Conservation (phyloP, 2,113 vertebrate genomes). For the Mugil cephalus region DNA sequence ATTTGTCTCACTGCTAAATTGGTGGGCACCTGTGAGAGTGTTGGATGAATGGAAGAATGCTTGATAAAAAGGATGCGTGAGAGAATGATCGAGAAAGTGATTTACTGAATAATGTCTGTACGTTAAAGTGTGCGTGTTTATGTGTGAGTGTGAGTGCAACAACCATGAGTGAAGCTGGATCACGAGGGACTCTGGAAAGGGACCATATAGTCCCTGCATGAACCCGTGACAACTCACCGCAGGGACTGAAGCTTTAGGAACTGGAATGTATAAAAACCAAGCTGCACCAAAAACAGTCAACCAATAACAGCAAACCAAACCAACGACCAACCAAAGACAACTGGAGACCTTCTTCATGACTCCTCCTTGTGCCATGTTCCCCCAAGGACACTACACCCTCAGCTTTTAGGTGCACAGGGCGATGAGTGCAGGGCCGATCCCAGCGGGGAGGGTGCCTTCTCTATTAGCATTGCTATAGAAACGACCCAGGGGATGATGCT, state of each 20-base stretch:
- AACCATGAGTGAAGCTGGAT: slow-evolving; percentile 77
- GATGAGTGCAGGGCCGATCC: slow-evolving; percentile 50
- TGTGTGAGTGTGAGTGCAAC: slow-evolving; percentile 62
- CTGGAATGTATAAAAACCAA: slow-evolving; percentile 84
- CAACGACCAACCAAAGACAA: slow-evolving; percentile 82
- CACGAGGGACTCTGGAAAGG: slow-evolving; percentile 71
- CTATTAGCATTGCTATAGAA: slow-evolving; percentile 80
- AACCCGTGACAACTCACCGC: slow-evolving; percentile 69
- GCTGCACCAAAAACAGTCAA: slow-evolving; percentile 80
- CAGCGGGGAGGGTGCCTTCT: slow-evolving; percentile 72
- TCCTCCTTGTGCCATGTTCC: slow-evolving; percentile 41
- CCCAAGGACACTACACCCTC: slow-evolving; percentile 59
- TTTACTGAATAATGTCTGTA: slow-evolving; percentile 60
- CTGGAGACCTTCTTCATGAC: slow-evolving; percentile 72
- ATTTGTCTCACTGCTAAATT: slow-evolving; percentile 73
- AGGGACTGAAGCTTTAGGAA: slow-evolving; percentile 80
- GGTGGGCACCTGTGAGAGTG: slow-evolving; percentile 65
- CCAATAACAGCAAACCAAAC: slow-evolving; percentile 64
- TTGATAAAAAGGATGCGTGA: slow-evolving; percentile 41
- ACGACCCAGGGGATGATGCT: slow-evolving; percentile 82
- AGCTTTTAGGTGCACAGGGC: slow-evolving; percentile 67
- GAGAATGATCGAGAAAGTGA: slow-evolving; percentile 36
- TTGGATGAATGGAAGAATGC: slow-evolving; percentile 38
- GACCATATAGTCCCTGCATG: slow-evolving; percentile 63
- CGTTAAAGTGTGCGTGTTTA: slow-evolving; percentile 34